phyloP scores from a whole-genome alignment of 2,113 vertebrate genomes.

The Pygoscelis adeliae region DNA sequence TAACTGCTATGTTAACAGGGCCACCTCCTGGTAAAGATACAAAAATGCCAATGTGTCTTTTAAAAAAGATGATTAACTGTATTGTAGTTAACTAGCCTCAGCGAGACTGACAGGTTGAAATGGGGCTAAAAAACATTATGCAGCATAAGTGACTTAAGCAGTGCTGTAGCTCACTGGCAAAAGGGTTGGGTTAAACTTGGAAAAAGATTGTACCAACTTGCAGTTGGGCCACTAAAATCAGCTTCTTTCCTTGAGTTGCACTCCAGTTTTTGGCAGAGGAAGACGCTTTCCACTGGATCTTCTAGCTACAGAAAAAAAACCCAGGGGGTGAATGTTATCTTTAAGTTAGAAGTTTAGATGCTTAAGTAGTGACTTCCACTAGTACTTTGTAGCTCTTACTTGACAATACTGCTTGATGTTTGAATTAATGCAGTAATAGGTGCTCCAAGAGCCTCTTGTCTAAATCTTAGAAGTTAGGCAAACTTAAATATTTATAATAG shows the following conservation, averaged over 20 bases:
- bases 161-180: neutral
- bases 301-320: neutral
- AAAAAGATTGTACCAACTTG: neutral
- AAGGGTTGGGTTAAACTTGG: neutral
- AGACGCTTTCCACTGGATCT: neutral
- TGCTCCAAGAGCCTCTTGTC: neutral
- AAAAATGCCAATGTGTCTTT: neutral
- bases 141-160: neutral
- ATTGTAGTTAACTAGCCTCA: neutral
- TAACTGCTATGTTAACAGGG: neutral
- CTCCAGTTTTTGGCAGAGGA: neutral
- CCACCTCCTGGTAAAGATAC: conserved; percentile 33
- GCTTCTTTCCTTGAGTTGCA: neutral
- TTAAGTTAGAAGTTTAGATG: neutral
- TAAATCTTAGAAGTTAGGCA: neutral
- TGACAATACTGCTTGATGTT: neutral
- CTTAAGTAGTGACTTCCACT: neutral
- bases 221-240: neutral
- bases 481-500: neutral
- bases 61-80: neutral
- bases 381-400: neutral
- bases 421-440: neutral
- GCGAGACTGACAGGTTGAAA: neutral
- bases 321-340: neutral
- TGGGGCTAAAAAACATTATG: neutral